phyloP scores from a whole-genome alignment of 2,888 invertebrate genomes.

The Nephrotoma guestfalica region DNA sequence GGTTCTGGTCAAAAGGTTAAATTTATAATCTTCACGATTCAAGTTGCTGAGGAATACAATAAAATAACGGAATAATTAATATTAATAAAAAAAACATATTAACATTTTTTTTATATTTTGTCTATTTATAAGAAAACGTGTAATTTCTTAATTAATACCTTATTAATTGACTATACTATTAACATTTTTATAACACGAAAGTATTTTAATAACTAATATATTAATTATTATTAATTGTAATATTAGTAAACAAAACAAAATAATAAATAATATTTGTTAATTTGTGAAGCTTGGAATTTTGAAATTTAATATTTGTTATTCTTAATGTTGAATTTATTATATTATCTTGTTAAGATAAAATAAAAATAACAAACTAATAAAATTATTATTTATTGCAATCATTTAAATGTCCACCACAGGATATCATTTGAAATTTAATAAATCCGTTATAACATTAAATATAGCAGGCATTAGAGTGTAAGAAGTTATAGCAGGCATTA shows the following conservation, averaged over 20 bases:
- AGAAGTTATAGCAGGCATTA: too few species aligned
- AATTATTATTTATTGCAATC: background rate
- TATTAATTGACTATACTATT: background rate
- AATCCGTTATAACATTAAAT: background rate
- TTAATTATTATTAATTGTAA: background rate
- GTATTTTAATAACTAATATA: background rate
- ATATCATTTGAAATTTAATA: background rate
- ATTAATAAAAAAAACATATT: background rate
- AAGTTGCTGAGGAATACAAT: background rate
- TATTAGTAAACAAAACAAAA: background rate
- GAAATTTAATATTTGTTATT: background rate
- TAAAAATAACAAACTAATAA: background rate
- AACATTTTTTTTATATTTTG: too few species aligned
- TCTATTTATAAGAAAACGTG: too few species aligned
- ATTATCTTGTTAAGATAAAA: background rate
- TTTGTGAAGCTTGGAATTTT: background rate
- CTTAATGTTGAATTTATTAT: background rate
- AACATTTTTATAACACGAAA: background rate
- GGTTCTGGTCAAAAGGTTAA: background rate
- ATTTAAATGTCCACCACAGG: background rate
- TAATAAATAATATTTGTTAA: background rate
- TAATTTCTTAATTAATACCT: background rate
- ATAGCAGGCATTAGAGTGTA: too few species aligned
- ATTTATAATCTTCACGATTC: background rate
- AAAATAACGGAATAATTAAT: background rate